phyloP scores from a whole-genome alignment of 2,888 invertebrate species.

The Psococerastis gibbosa region DNA sequence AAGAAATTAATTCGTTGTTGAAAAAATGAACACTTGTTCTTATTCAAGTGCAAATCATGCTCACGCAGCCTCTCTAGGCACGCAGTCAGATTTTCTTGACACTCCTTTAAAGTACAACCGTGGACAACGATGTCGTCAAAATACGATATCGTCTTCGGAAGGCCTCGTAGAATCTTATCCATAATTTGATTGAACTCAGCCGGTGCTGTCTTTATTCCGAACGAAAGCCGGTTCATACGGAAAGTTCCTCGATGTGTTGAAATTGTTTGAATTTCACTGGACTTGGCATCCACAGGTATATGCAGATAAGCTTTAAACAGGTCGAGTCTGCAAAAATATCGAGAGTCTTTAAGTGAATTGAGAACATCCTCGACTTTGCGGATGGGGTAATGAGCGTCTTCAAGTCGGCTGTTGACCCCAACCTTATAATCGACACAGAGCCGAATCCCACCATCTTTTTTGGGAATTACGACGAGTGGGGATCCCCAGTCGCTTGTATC shows the following conservation, averaged over 20 bases:
- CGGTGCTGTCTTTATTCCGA: no score
- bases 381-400: constrained; percentile 8
- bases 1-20: constrained; percentile 13
- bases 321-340: constrained; percentile 7
- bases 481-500: no score
- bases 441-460: no score
- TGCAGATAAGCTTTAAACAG: constrained; percentile 10
- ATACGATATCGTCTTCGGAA: no score
- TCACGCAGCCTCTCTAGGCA: constrained; percentile 11
- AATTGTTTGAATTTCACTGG: no score
- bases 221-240: no score
- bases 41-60: constrained; percentile 13
- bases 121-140: constrained; percentile 15
- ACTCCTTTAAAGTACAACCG: constrained; percentile 13
- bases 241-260: no score
- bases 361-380: constrained; percentile 14
- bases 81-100: background rate
- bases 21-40: constrained; percentile 14
- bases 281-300: constrained; percentile 1
- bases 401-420: constrained; percentile 21
- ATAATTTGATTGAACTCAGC: no score
- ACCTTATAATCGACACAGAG: no score
- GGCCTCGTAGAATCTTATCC: no score
- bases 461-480: no score
- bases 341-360: no score